phyloP scores from a whole-genome alignment of 2,797 vertebrate genomes.

The Kryptolebias ocellatus region DNA sequence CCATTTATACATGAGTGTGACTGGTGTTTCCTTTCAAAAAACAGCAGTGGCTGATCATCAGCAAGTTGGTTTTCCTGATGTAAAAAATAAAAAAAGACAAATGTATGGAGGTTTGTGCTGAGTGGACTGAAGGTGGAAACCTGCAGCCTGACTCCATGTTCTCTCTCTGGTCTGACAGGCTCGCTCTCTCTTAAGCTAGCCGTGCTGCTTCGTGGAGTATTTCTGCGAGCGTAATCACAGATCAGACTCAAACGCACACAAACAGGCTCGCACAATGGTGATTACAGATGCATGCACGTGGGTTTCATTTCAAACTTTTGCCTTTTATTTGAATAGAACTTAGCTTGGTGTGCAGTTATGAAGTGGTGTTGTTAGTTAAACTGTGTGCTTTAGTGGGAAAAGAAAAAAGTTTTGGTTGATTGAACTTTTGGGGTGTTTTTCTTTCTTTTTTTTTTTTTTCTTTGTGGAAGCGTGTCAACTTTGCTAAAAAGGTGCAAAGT shows the following conservation, averaged over 20 bases:
- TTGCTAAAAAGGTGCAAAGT: conserved; percentile 75
- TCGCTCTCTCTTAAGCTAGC: conserved; percentile 98
- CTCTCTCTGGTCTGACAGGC: conserved; percentile 99
- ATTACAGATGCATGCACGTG: conserved; percentile 99
- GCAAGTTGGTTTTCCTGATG: conserved; percentile 45
- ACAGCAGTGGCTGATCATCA: conserved; percentile 34
- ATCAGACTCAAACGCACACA: conserved; percentile 94
- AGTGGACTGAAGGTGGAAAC: conserved; percentile 78
- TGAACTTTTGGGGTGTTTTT: conserved; percentile 84
- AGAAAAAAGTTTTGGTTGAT: conserved; percentile 82
- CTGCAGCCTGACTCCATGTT: conserved; percentile 95
- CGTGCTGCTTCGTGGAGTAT: conserved; percentile 97
- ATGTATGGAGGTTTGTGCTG: conserved; percentile 41
- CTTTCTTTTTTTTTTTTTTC: conserved; percentile 73
- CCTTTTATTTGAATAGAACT: conserved; percentile 86
- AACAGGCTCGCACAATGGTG: conserved; percentile 98
- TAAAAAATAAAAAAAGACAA: conserved; percentile 12
- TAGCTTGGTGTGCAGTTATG: conserved; percentile 98
- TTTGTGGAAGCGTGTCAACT: conserved; percentile 82
- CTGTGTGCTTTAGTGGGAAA: conserved; percentile 92
- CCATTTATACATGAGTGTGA: neutral
- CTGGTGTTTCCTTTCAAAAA: conserved; percentile 16
- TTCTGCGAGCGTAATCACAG: conserved; percentile 93
- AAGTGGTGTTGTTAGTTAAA: conserved; percentile 99
- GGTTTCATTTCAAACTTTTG: conserved; percentile 79